Evolutionary conservation across 2,888 invertebrate genomes (phyloP), one percentile per base, ranked within the genome.

Genomic region (Charanyca ferruginea): DNA sequence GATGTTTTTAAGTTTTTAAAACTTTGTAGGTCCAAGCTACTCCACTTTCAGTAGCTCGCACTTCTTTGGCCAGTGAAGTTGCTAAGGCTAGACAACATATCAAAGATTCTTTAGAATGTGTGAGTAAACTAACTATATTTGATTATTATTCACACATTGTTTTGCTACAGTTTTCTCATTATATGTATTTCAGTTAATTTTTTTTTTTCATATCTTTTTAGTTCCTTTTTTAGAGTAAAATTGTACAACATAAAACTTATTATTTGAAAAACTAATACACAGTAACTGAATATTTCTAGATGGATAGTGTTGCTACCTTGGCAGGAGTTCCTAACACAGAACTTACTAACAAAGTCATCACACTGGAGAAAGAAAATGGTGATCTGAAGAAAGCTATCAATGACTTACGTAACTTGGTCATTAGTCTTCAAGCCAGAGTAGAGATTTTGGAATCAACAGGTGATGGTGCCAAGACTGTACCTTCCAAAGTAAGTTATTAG

Each of bases 61-160:
- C 96, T 87, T 96, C 97, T 86, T 96, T 98, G 95, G 98, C 98
- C 89, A 97, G 96, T 92, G 98, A 98, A 96, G 97, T 98, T 90
- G 98, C 98, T 89, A 98, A 97, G 96, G 98, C 98, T 91, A 97
- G 98, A 90, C 97, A 98, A 95, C 97, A 98, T 94, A 97, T 98
- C 96, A 98, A 97, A 96, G 96, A 96, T 88, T 97, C 96, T 87
- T 95, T 97, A 90, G 96, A 97, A 94, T 96, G 96, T 96, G 97
- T 97, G 96, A 97, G 96, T 96, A 92, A 85, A 84, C 81, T 77
- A 63, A 83, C 80, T 76, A 61, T 66, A 73, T 75, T 76, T 80
- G 52, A 79, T 77, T 78, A 77, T 66, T 80, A 77, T 75, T 83
- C 84, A 86, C 88, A 89, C 87, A 85, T 82, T 77, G 64, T 54